Conservation (phyloP, 2,888 invertebrate genomes). For the Zygogramma bicolorata region DNA sequence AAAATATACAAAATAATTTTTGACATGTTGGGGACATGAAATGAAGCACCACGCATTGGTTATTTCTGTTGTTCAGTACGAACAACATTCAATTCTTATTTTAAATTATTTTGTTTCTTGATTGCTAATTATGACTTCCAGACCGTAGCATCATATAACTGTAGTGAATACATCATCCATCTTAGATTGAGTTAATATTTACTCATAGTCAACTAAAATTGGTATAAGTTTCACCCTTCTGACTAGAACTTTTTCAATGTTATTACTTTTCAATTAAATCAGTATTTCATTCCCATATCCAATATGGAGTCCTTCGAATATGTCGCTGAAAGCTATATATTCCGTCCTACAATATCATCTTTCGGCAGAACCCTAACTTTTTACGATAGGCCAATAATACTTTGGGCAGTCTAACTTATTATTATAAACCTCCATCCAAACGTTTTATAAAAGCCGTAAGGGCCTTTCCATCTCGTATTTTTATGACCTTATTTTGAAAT, state of each 20-base stretch:
- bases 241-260: neutral
- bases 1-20: no score
- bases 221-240: neutral
- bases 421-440: conserved; percentile 13
- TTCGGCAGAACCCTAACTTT: neutral
- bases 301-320: neutral
- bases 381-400: conserved; percentile 10
- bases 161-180: no score
- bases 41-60: no score
- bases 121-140: no score
- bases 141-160: no score
- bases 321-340: neutral
- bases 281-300: neutral
- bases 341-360: conserved; percentile 3
- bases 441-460: conserved; percentile 12
- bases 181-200: neutral
- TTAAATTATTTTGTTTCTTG: no score
- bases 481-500: conserved; percentile 17
- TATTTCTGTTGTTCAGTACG: no score
- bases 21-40: no score
- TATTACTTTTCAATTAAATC: neutral
- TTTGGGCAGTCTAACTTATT: conserved; percentile 14
- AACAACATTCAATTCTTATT: no score
- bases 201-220: neutral
- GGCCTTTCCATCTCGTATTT: conserved; percentile 4